These are phyloP conservation scores for Porites rus DNA, from an alignment of 92 coral and sea anemone species.

Conservation along the genomic window DNA sequence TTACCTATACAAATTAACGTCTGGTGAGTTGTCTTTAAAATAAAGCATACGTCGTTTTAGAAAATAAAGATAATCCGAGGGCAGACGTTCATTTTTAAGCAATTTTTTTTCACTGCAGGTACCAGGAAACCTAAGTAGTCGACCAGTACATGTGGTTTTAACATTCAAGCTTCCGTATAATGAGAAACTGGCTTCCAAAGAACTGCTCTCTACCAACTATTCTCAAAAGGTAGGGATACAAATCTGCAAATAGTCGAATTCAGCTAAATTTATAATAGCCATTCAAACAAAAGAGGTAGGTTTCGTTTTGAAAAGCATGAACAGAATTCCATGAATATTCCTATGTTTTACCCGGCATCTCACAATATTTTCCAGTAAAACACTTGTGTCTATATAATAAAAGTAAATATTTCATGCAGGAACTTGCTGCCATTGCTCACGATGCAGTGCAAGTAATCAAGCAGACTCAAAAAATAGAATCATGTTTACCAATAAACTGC, in stretches of 20 bases:
- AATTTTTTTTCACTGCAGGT: not conserved
- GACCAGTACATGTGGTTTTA: not conserved
- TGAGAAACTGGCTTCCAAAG: not conserved
- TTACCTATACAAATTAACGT: too few relatives aligned
- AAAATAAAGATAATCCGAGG: too few relatives aligned
- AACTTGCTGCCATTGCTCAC: constrained; percentile 18
- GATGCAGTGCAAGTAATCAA: constrained; percentile 37
- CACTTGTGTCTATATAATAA: too few relatives aligned
- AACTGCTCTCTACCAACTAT: too few relatives aligned
- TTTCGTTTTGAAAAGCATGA: too few relatives aligned
- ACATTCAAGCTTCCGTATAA: constrained; percentile 1
- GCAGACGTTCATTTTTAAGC: not conserved
- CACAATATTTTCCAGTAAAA: too few relatives aligned
- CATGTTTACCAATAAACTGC: constrained; percentile 2
- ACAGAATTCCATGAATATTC: too few relatives aligned
- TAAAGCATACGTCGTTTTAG: too few relatives aligned
- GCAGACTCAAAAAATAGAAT: not conserved
- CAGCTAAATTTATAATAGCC: too few relatives aligned
- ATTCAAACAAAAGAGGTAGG: too few relatives aligned
- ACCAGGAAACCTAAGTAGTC: not conserved
- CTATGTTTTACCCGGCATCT: too few relatives aligned
- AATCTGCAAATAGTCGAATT: not conserved
- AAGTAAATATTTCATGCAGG: constrained; percentile 12
- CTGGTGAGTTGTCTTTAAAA: too few relatives aligned
- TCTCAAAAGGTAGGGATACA: not conserved